Conservation (phyloP, 2,113 vertebrate genomes). For the Triplophysa siluroides region DNA sequence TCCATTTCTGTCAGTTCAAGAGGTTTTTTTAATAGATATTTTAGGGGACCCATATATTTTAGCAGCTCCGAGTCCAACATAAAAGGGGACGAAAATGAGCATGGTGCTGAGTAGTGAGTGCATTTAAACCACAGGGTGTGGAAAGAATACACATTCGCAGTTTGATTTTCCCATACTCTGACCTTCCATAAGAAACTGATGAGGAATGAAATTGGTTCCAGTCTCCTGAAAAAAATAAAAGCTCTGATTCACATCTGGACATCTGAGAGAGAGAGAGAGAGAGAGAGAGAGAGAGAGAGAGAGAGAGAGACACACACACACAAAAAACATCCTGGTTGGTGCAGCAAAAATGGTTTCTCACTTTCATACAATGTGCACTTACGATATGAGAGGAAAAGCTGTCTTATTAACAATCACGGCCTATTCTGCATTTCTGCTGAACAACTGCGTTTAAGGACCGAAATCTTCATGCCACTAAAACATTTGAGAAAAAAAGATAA, state of each 20-base stretch:
- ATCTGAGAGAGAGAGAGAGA: slow-evolving; percentile 37
- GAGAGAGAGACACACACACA: background rate
- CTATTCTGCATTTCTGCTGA: slow-evolving; percentile 16
- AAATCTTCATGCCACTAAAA: slow-evolving; percentile 29
- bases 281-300: slow-evolving; percentile 22
- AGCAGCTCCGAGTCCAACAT: slow-evolving; percentile 34
- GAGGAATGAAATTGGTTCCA: slow-evolving; percentile 60
- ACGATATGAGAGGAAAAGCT: background rate
- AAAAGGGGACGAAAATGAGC: slow-evolving; percentile 45
- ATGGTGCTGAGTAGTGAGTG: slow-evolving; percentile 34
- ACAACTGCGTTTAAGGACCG: slow-evolving; percentile 31
- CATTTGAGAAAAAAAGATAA: slow-evolving; percentile 22
- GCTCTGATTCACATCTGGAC: slow-evolving; percentile 55
- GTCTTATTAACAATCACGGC: slow-evolving; percentile 13
- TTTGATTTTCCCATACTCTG: slow-evolving; percentile 53
- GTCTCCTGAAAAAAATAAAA: slow-evolving; percentile 43
- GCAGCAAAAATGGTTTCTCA: slow-evolving; percentile 6
- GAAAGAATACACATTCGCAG: slow-evolving; percentile 32
- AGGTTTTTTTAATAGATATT: slow-evolving; percentile 49
- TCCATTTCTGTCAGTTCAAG: slow-evolving; percentile 42
- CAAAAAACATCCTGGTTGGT: slow-evolving; percentile 26
- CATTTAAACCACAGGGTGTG: slow-evolving; percentile 50
- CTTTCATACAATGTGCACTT: slow-evolving; percentile 18
- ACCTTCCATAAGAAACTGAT: slow-evolving; percentile 56
- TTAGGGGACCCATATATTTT: slow-evolving; percentile 42